A percentile compares a stretch with the other conserved stretches of the same genome.
These are phyloP conservation scores for Pedetes capensis DNA, from an alignment of 2,113 vertebrate species.

Conservation along the genomic window DNA sequence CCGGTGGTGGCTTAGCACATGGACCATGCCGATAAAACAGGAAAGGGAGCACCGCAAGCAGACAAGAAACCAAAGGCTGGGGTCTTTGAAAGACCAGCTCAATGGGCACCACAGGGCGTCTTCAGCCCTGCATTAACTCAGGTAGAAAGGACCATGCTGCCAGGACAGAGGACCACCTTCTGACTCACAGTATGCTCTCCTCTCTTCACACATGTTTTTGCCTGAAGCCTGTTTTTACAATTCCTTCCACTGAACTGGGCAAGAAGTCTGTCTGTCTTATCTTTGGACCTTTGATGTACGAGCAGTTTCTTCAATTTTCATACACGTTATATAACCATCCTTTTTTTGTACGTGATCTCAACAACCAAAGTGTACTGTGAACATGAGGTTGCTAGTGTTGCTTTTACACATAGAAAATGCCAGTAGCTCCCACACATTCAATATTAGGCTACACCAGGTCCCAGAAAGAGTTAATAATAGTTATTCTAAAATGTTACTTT, in stretches of 20 bases:
- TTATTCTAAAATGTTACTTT: constrained; percentile 19
- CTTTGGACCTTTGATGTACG: constrained; percentile 49
- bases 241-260: background rate
- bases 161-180: constrained; percentile 82
- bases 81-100: constrained; percentile 91
- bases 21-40: constrained; percentile 85
- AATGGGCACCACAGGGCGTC: constrained; percentile 93
- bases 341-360: background rate
- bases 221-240: background rate
- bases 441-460: background rate
- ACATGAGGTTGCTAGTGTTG: background rate
- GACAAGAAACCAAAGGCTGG: constrained; percentile 89
- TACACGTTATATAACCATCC: background rate
- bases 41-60: constrained; percentile 83
- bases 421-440: background rate
- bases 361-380: constrained; percentile 11
- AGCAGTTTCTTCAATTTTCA: background rate
- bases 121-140: constrained; percentile 90
- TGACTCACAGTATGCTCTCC: background rate
- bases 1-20: constrained; percentile 83
- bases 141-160: constrained; percentile 89
- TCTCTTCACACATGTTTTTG: background rate
- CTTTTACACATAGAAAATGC: background rate
- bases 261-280: background rate
- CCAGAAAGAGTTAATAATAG: background rate